Evolutionary conservation across 2,797 vertebrate species (phyloP).

Genomic region (Oceanodroma leucorhoa): DNA sequence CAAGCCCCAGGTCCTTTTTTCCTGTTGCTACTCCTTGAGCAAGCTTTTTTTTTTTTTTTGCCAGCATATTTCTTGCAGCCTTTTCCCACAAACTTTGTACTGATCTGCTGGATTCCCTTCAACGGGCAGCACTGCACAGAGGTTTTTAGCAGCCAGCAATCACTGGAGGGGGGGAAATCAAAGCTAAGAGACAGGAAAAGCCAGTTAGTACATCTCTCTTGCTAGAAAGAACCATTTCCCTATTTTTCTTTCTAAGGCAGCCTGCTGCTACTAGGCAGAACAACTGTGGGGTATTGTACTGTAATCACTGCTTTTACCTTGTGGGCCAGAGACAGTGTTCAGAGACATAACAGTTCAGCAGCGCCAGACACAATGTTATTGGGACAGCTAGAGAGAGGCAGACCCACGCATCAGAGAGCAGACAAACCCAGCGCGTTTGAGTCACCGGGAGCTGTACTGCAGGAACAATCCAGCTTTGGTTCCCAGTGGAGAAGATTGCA

Average conservation of each 20-base stretch:
- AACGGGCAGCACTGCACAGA: neutral
- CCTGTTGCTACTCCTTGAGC: neutral
- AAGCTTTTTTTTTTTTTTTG: neutral
- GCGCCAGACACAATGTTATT: neutral
- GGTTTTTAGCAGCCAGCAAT: neutral
- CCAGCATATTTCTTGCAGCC: neutral
- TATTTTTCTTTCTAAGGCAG: neutral
- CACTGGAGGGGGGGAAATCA: neutral
- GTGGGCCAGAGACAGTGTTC: neutral
- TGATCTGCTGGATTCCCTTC: neutral
- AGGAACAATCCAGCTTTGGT: conserved; percentile 7
- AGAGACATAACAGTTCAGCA: conserved; percentile 34
- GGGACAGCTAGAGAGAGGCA: conserved; percentile 20
- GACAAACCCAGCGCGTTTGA: neutral
- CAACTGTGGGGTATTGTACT: neutral
- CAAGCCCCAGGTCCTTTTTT: neutral
- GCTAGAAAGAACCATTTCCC: conserved; percentile 28
- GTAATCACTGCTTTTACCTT: conserved; percentile 10
- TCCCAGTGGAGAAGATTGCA: neutral
- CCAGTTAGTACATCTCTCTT: conserved; percentile 18
- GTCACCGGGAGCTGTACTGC: neutral
- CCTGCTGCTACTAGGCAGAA: neutral
- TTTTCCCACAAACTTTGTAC: neutral
- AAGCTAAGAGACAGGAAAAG: conserved; percentile 46
- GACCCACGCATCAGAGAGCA: neutral